Evolutionary conservation across 2,888 invertebrate species (phyloP).

Genomic region (Ditula angustiorana): DNA sequence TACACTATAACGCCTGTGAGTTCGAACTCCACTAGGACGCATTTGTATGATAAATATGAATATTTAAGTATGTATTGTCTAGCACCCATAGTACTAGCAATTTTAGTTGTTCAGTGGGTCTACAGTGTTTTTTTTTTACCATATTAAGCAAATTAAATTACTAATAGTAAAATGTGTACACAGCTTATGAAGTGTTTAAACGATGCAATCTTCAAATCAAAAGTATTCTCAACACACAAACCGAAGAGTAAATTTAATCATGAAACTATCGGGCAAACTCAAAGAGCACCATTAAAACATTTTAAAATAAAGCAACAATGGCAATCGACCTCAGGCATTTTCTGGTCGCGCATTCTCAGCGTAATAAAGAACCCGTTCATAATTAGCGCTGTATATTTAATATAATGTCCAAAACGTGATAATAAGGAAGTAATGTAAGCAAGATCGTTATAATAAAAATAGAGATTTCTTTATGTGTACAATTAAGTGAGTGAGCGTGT

Average conservation of each 20-base stretch:
- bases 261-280: conserved; percentile 9
- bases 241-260: conserved; percentile 3
- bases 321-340: conserved; percentile 73
- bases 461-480: conserved; percentile 79
- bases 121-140: too few species aligned
- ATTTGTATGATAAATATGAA: background rate
- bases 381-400: conserved; percentile 81
- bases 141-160: too few species aligned
- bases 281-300: conserved; percentile 27
- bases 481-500: conserved; percentile 73
- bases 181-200: background rate
- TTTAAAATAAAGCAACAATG: conserved; percentile 54
- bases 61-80: too few species aligned
- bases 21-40: too few species aligned
- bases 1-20: too few species aligned
- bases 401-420: conserved; percentile 78
- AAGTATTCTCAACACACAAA: background rate
- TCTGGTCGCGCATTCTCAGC: conserved; percentile 68
- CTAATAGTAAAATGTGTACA: too few species aligned
- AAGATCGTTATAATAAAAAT: conserved; percentile 77
- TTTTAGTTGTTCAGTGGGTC: too few species aligned
- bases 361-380: conserved; percentile 76
- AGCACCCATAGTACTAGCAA: too few species aligned
- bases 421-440: conserved; percentile 82
- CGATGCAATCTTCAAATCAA: background rate